phyloP scores from a whole-genome alignment of 2,888 invertebrate species.

The Petrophora chlorosata region DNA sequence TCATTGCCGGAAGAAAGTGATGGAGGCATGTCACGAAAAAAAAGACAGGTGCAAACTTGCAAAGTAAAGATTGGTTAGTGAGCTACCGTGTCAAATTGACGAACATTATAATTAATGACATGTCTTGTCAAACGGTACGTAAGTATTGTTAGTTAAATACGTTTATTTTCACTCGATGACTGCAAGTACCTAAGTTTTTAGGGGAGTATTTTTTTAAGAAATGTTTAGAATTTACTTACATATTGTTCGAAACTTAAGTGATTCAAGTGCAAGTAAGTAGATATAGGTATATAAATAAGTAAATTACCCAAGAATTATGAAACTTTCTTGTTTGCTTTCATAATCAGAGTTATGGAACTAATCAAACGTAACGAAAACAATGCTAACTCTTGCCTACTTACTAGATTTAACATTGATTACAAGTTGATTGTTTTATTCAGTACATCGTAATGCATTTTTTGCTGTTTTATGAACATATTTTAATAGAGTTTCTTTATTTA shows the following conservation, averaged over 20 bases:
- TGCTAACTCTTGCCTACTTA: conserved; percentile 4
- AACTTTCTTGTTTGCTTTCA: conserved; percentile 30
- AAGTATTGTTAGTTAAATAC: background rate
- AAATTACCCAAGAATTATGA: too few relatives aligned
- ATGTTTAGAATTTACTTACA: too few relatives aligned
- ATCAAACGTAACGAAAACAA: conserved; percentile 8
- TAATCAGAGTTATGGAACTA: conserved; percentile 12
- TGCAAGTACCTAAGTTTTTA: too few relatives aligned
- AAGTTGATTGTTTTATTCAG: too few relatives aligned
- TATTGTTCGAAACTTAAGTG: too few relatives aligned
- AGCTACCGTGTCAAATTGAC: conserved; percentile 63
- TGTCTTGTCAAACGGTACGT: background rate
- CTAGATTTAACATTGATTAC: too few relatives aligned
- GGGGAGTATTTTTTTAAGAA: too few relatives aligned
- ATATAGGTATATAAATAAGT: too few relatives aligned
- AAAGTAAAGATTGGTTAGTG: conserved; percentile 57
- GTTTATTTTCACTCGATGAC: background rate
- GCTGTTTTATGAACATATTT: too few relatives aligned
- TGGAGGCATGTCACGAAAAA: conserved; percentile 54
- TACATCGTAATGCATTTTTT: too few relatives aligned
- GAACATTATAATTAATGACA: conserved; percentile 31
- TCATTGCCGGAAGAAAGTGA: conserved; percentile 63
- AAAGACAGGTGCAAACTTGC: conserved; percentile 53
- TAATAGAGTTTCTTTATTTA: too few relatives aligned
- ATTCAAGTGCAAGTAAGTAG: too few relatives aligned